Base-by-base conservation (phyloP, 2,113 vertebrate species). In the Taxidea taxus region DNA sequence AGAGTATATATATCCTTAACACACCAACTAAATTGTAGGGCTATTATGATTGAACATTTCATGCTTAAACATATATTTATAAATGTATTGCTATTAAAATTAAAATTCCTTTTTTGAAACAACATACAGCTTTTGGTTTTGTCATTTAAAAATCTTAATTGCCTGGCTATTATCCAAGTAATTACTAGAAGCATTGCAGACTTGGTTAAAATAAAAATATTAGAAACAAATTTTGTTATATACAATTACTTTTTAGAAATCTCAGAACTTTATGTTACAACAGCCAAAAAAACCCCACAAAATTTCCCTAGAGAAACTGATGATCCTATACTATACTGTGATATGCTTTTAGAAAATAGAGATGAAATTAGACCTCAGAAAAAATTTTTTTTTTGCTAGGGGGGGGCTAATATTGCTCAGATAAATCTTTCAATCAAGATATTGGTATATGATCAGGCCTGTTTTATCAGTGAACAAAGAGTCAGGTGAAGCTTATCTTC, bases 121-220 rank as follows among this genome's bases (percentile, higher is more conserved):
- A 85, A 58, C 5, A 56, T 62, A 4, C 16, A 87, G 23, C 66
- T 42, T 96, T 93, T 82, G n/a, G 25, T 81, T 90, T 87, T 77
- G 5, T 42, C 44, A n/a, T 37, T 84, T 91, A n/a, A 94, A 87
- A 93, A 94, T 87, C 34, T 68, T 75, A 92, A 78, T 66, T 78
- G 44, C 7, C 51, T 34, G 10, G 4, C 2, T 6, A 44, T 31
- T 91, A 64, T 85, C 21, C 31, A 93, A 34, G 87, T 78, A 74
- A 96, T 83, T 77, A 77, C 4, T 70, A 84, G 77, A 78, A 47
- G 10, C 11, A 81, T 51, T 80, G 75, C 3, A 37, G 6, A 70
- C 20, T 80, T 82, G 13, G n/a, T 64, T 97, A 92, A 94, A 93
- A 68, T 91, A 72, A 91, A 80, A 94, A 47, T 62, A 72, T 60